A percentile compares a stretch with the other conserved stretches of the same genome.
Conservation (phyloP, 2,113 vertebrate genomes). For the Odobenus rosmarus region DNA sequence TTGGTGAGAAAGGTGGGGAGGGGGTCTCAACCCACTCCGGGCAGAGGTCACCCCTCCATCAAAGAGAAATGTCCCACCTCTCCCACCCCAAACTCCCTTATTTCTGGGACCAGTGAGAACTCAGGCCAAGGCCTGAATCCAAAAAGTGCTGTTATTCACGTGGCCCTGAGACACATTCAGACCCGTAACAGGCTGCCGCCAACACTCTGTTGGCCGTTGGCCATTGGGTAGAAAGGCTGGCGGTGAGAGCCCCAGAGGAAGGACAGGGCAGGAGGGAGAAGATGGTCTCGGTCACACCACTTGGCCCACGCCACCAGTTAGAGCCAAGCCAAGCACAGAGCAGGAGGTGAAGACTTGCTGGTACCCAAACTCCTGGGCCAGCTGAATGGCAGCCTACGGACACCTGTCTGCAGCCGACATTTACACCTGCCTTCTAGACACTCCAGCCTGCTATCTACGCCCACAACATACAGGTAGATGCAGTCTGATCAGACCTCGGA, state of each 20-base stretch:
- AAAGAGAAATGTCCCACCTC: not conserved
- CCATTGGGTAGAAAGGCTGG: not conserved
- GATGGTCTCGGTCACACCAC: not conserved
- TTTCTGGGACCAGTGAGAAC: not conserved
- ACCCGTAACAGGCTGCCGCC: not conserved
- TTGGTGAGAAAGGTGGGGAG: not conserved
- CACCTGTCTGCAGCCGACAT: rapidly evolving
- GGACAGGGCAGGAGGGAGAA: not conserved
- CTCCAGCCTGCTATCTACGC: rapidly evolving
- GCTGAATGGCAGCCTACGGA: not conserved
- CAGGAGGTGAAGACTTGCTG: not conserved
- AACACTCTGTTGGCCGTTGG: not conserved
- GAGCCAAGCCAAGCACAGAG: not conserved
- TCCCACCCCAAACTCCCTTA: not conserved
- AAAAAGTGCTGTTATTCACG: not conserved
- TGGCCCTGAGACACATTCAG: not conserved
- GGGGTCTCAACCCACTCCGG: not conserved
- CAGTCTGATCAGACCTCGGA: not conserved
- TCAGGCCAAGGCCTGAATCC: not conserved
- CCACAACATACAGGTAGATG: rapidly evolving
- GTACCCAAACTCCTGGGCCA: not conserved
- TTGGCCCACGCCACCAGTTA: rapidly evolving
- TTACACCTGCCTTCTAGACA: not conserved
- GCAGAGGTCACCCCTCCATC: constrained; percentile 21
- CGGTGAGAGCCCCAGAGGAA: not conserved